Evolutionary conservation across 2,797 vertebrate genomes (phyloP), one percentile per base, ranked within the genome.

Genomic region (Chelidonichthys spinosus): DNA sequence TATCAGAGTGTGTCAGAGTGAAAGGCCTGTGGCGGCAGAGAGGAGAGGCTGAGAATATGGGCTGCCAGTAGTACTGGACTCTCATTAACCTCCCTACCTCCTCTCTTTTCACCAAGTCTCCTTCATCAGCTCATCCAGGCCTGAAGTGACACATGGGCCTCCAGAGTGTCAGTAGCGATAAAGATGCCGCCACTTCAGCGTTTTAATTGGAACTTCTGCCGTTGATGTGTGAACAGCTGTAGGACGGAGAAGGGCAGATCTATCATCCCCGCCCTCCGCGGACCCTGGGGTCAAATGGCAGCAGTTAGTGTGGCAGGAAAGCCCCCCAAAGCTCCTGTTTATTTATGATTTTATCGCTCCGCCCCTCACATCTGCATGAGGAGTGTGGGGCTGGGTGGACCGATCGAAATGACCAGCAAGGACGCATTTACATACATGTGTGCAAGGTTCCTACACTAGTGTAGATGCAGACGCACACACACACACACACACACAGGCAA

Each of bases 221-320:
- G 91, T 89, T 92, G 92, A 92, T 93, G 91, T 93, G 92, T 92
- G 91, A 93, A 93, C 94, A 94, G 94, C 92, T 94, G 92, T 92
- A 93, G 91, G 90, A 95, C 89, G 69, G 87, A 89, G 92, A 92
- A 94, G 92, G 92, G 91, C 93, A 92, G 86, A 92, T 94, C 92
- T 92, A 91, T 94, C 93, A 93, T 92, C 82, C 72, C 81, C 88
- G 79, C 79, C 90, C 91, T 93, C 90, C 69, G 69, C 86, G 89
- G 82, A 84, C 87, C 70, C 86, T 11, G 80, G 77, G 93, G 93
- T 94, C 92, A 93, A 93, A 93, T 91, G 88, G 89, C 89, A 89
- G 73, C 79, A 87, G 81, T 90, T 90, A 86, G 74, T 76, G 84
- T 87, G 87, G 74, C 84, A 91, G 90, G 92, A 92, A 93, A 92